Percentiles rank a stretch among this genome's conserved stretches.
phyloP scores from a whole-genome alignment of 2,888 invertebrate species.

The Sphinx pinastri region DNA sequence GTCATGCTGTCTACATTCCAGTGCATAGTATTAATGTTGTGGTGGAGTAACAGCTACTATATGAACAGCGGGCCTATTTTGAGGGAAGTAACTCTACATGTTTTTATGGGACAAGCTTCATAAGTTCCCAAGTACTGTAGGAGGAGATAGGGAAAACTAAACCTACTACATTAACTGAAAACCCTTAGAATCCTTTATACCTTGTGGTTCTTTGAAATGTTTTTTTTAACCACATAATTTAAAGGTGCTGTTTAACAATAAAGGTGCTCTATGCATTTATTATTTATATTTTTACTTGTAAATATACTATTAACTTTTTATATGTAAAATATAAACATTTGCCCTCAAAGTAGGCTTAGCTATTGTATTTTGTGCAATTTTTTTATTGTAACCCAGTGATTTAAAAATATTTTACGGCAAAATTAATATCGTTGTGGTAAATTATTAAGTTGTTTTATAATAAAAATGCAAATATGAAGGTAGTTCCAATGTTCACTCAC shows the following conservation, averaged over 20 bases:
- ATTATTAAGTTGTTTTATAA: neutral
- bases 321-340: neutral
- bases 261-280: constrained; percentile 15
- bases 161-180: no score
- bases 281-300: neutral
- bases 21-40: constrained; percentile 41
- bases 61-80: neutral
- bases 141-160: no score
- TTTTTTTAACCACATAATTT: neutral
- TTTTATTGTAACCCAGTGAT: constrained; percentile 4
- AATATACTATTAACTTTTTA: neutral
- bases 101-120: no score
- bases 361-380: neutral
- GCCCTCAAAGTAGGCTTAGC: neutral
- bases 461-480: neutral
- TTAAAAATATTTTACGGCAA: neutral
- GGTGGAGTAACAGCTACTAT: constrained; percentile 11
- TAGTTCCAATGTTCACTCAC: constrained; percentile 4
- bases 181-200: neutral
- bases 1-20: constrained; percentile 43
- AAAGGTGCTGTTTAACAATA: neutral
- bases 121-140: no score
- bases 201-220: neutral
- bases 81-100: neutral
- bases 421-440: no score